phyloP scores from a whole-genome alignment of 30 jellyfish, hydroid and myxozoan species.

The Pelagia noctiluca region DNA sequence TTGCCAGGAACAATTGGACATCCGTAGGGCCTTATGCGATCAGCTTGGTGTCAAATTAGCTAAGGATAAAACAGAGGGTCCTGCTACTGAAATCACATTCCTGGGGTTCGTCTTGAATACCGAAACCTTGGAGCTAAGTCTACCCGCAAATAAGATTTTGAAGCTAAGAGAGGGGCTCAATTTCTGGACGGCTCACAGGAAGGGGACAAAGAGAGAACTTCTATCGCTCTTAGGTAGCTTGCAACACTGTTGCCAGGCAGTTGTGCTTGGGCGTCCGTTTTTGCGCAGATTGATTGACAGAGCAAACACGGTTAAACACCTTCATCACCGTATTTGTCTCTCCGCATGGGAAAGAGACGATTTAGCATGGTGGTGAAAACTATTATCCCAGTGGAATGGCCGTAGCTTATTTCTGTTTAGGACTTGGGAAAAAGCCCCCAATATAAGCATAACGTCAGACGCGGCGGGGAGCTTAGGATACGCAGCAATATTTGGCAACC shows the following conservation, averaged over 20 bases:
- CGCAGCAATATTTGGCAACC: not conserved
- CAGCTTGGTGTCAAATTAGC: constrained; percentile 41
- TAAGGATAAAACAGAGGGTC: constrained; percentile 64
- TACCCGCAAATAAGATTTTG: constrained; percentile 47
- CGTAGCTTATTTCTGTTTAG: constrained; percentile 28
- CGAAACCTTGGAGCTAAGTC: constrained; percentile 29
- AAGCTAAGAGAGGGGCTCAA: constrained; percentile 29
- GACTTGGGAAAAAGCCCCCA: not conserved
- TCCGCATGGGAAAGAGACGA: constrained; percentile 38
- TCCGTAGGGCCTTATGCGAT: constrained; percentile 33
- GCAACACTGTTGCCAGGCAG: constrained; percentile 68
- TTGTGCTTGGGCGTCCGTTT: constrained; percentile 52
- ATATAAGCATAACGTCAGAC: not conserved
- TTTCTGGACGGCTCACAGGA: constrained; percentile 33
- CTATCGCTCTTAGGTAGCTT: constrained; percentile 49
- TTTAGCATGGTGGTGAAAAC: constrained; percentile 49
- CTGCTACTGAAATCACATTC: constrained; percentile 45
- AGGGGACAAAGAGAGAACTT: constrained; percentile 48
- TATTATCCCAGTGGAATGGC: constrained; percentile 63
- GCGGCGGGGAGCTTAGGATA: constrained; percentile 23
- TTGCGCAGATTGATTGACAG: constrained; percentile 19
- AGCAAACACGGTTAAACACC: constrained; percentile 42
- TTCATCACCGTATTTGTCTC: constrained; percentile 15
- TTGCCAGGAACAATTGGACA: constrained; percentile 33
- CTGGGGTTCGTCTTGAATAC: constrained; percentile 70